phyloP scores from a whole-genome alignment of 2,113 vertebrate species.

The Sapajus apella region DNA sequence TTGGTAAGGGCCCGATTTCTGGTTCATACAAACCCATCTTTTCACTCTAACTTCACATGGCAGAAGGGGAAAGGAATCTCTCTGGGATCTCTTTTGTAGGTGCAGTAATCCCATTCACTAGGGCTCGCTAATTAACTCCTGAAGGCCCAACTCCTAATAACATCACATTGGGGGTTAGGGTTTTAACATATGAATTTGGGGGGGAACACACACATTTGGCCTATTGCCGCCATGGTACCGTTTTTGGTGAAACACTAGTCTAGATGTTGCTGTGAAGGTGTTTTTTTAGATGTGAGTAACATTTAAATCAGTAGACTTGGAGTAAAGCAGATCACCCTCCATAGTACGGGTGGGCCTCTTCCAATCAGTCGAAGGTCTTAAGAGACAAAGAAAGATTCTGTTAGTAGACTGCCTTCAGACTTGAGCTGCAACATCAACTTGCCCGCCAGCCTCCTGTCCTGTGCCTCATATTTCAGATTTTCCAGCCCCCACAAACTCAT shows the following conservation, averaged over 20 bases:
- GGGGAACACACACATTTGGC: background rate
- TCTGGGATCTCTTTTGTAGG: background rate
- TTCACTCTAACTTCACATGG: background rate
- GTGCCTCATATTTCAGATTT: background rate
- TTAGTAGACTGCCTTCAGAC: background rate
- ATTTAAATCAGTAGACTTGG: background rate
- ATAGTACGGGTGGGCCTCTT: background rate
- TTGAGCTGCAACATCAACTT: background rate
- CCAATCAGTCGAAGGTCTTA: background rate
- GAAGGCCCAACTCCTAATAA: background rate
- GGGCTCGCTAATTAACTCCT: background rate
- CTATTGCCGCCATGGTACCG: background rate
- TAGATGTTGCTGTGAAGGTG: background rate
- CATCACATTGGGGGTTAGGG: background rate
- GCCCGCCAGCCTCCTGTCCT: background rate
- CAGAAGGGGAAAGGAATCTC: background rate
- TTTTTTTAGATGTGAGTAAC: background rate
- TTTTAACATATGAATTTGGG: background rate
- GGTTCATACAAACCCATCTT: background rate
- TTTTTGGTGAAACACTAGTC: background rate
- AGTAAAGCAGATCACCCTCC: background rate
- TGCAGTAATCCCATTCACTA: too few relatives aligned
- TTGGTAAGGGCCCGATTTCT: background rate
- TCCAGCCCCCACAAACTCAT: background rate
- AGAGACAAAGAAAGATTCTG: background rate